Evolutionary conservation across 2,888 invertebrate genomes (phyloP), one percentile per base, ranked within the genome.

Genomic region (Crepidodera aurea): DNA sequence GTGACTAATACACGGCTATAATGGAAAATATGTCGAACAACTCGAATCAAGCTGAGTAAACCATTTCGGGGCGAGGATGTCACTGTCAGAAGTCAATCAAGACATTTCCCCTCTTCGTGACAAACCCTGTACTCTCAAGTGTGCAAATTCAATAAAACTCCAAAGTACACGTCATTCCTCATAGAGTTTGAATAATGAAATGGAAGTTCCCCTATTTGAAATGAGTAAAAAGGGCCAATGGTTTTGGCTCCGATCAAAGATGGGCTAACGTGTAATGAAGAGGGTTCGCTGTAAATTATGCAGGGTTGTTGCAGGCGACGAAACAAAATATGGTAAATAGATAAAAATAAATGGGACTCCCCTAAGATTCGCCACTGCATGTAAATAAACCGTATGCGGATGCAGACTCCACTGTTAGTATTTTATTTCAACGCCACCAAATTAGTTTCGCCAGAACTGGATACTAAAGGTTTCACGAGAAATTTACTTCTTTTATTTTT

Each of bases 141-240:
- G 54, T 13, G 16, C 25, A 39, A 58, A 58, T 58, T 58, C 37
- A 58, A 58, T 58, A 37, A 57, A 51, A 16, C 16, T 51, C 15
- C 57, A 46, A 53, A 53, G 53, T 10, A 60, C 51, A 51, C 51
- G 42, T 54, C 48, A 60, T 44, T 48, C 29, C 39, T 54, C 44
- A 37, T 54, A 37, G 48, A 60, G 25, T 53, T 60, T 48, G 39
- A 54, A 54, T 60, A 48, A 54, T 48, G 22, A 54, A 48, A 16
- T 29, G 10, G 46, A n/a, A 12, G 25, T 19, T 60, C 39, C 51
- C 53, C 48, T 39, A 44, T 37, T 51, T 34, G 4, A 16, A 51
- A 44, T 32, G 51, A 18, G 51, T 19, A 15, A 34, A n/a, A 29
- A 10, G n/a, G 18, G 51, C 2, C 22, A 8, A 5, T 29, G 10